These are phyloP conservation scores for Drosophila borealis DNA, from an alignment of 2,888 invertebrate species.

Conservation along the genomic window DNA sequence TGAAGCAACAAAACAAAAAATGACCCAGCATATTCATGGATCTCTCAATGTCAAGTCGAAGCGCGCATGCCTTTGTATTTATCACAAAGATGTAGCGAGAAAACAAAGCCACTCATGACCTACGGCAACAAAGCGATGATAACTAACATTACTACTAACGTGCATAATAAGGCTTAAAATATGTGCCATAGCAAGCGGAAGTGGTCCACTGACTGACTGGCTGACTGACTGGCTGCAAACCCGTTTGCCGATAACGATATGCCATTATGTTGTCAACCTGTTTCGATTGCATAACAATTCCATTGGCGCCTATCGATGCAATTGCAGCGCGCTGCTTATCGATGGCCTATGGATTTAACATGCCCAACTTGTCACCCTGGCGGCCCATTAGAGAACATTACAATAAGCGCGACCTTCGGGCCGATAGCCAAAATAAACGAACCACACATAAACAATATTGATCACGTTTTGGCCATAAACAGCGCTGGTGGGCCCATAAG, in stretches of 20 bases:
- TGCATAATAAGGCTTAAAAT: slow-evolving; percentile 25
- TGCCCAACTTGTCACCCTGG: slow-evolving; percentile 20
- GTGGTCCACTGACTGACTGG: slow-evolving; percentile 41
- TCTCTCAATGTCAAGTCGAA: slow-evolving; percentile 79
- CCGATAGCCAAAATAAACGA: slow-evolving; percentile 36
- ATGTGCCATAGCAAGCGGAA: slow-evolving; percentile 57
- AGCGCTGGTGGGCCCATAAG: slow-evolving; percentile 20
- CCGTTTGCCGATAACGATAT: slow-evolving; percentile 39
- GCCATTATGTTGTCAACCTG: slow-evolving; percentile 37
- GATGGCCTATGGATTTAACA: slow-evolving; percentile 20
- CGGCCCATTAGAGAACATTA: slow-evolving; percentile 50
- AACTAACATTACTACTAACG: background rate
- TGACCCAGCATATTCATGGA: slow-evolving; percentile 50
- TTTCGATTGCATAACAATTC: slow-evolving; percentile 52
- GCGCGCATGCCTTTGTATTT: slow-evolving; percentile 42
- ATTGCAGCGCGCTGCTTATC: slow-evolving; percentile 2
- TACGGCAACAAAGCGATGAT: slow-evolving; percentile 57
- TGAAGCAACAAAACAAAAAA: slow-evolving; percentile 40
- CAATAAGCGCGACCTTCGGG: slow-evolving; percentile 47
- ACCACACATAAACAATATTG: slow-evolving; percentile 51
- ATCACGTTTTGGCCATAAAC: slow-evolving; percentile 70
- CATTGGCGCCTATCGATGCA: slow-evolving; percentile 26
- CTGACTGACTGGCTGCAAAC: slow-evolving; percentile 43
- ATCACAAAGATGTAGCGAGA: slow-evolving; percentile 44
- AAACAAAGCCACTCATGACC: slow-evolving; percentile 65